phyloP scores from a whole-genome alignment of 1,140 invertebrate species.

The Pogonomyrmex californicus region DNA sequence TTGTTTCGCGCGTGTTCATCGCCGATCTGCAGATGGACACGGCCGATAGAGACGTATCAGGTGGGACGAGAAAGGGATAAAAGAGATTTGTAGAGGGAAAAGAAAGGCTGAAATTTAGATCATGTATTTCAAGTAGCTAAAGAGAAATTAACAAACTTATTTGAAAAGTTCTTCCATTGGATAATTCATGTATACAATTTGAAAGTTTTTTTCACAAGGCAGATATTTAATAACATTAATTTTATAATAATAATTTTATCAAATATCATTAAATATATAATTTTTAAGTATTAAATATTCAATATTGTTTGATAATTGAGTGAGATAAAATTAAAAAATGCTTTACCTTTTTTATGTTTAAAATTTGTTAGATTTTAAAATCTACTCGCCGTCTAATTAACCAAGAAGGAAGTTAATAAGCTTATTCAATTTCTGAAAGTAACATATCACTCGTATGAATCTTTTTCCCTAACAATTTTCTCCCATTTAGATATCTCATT shows the following conservation, averaged over 20 bases:
- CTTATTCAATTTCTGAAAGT: background rate
- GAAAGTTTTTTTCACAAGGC: background rate
- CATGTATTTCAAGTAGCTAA: background rate
- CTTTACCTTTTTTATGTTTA: background rate
- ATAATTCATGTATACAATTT: background rate
- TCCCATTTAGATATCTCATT: background rate
- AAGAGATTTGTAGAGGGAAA: background rate
- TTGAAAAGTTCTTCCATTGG: too few species aligned
- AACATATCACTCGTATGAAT: background rate
- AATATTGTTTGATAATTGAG: background rate
- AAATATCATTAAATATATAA: background rate
- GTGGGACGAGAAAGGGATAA: constrained; percentile 39
- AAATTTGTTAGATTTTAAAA: background rate
- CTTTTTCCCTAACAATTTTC: background rate
- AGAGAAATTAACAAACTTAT: background rate
- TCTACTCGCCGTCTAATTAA: background rate
- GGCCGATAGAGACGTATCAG: constrained; percentile 72
- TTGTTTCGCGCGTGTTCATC: constrained; percentile 67
- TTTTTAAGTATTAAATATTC: background rate
- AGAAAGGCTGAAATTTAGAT: background rate
- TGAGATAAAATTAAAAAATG: background rate
- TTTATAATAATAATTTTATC: background rate
- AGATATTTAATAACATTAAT: background rate
- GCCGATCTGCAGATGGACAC: constrained; percentile 64
- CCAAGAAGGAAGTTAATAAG: background rate